Evolutionary conservation across 2,113 vertebrate genomes (phyloP).

Genomic region (Orycteropus afer): DNA sequence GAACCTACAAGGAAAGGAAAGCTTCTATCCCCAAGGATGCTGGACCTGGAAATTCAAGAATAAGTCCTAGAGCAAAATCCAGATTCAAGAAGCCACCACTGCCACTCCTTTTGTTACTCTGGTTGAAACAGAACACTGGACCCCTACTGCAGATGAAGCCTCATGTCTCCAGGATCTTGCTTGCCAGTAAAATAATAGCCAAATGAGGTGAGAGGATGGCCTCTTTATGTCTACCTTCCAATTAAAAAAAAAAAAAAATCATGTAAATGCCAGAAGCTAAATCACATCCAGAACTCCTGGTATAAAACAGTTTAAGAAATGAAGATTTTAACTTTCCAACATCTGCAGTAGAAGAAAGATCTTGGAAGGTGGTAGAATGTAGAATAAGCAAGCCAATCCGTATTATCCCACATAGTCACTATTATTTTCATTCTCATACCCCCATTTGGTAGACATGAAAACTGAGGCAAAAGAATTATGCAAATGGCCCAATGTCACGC

Average conservation of each 20-base stretch:
- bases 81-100: background rate
- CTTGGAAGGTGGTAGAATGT: background rate
- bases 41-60: background rate
- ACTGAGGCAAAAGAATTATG: background rate
- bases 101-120: background rate
- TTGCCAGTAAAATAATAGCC: background rate
- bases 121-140: background rate
- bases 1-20: background rate
- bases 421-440: background rate
- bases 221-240: background rate
- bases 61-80: background rate
- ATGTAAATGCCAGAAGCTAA: constrained; percentile 34
- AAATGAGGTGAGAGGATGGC: background rate
- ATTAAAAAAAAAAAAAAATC: constrained; percentile 48
- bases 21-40: background rate
- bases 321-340: background rate
- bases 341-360: background rate
- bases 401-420: no score
- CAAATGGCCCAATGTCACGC: background rate
- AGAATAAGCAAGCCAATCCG: background rate
- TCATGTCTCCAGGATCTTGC: background rate
- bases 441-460: background rate
- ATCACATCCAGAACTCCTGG: background rate
- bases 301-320: background rate
- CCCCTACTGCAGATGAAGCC: background rate